Conservation (phyloP, 2,113 vertebrate species). For the Lates calcarifer region DNA sequence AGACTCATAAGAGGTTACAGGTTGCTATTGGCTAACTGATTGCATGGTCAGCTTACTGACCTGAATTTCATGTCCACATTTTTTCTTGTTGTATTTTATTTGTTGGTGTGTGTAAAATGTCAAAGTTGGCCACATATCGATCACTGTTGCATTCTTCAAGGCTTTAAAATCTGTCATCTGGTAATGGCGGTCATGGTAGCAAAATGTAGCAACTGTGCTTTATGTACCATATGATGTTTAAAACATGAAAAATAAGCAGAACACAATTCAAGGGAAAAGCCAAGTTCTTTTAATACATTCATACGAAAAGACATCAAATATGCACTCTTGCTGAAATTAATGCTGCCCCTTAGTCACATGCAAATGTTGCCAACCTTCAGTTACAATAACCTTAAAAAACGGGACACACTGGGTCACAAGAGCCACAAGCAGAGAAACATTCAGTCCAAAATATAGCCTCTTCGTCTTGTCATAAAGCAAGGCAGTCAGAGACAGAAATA, state of each 20-base stretch:
- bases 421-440: conserved; percentile 14
- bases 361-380: neutral
- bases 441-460: conserved; percentile 21
- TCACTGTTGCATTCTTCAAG: neutral
- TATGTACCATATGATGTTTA: neutral
- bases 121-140: neutral
- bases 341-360: conserved; percentile 5
- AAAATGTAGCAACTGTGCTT: neutral
- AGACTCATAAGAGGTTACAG: conserved; percentile 55
- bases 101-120: conserved; percentile 21
- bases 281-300: conserved; percentile 41
- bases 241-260: neutral
- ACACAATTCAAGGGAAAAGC: neutral
- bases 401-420: conserved; percentile 1
- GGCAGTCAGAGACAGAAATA: conserved; percentile 59
- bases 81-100: conserved; percentile 11
- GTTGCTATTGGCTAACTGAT: conserved; percentile 58
- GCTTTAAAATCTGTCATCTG: neutral
- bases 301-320: conserved; percentile 27
- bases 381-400: neutral
- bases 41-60: conserved; percentile 51
- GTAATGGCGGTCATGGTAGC: neutral
- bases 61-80: conserved; percentile 34
- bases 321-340: conserved; percentile 5
- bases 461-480: conserved; percentile 45